A percentile compares a stretch with the other conserved stretches of the same genome.
Evolutionary conservation across 2,797 vertebrate species (phyloP).

Genomic region (Coilia nasus): DNA sequence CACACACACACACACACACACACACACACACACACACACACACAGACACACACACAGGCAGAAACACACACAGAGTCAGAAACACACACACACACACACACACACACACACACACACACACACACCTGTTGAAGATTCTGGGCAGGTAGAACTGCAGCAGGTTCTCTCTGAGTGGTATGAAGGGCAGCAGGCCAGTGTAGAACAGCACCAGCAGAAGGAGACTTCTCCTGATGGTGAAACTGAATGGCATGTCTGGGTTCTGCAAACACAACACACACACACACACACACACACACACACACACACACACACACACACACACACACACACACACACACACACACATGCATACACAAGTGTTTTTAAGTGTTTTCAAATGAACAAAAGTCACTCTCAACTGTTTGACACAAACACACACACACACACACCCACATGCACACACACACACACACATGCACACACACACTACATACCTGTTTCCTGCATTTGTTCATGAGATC

Average conservation of each 20-base stretch:
- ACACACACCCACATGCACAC: conserved; percentile 2
- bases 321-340: not conserved
- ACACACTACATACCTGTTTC: conserved; percentile 65
- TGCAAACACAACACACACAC: conserved; percentile 29
- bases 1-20: not conserved
- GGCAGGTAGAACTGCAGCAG: conserved; percentile 79
- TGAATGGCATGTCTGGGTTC: conserved; percentile 74
- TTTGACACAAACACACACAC: not conserved
- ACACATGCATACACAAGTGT: not conserved
- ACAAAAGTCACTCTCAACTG: too few species aligned
- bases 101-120: conserved; percentile 17
- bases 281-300: conserved; percentile 9
- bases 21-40: conserved; percentile 1
- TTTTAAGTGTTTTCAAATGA: not conserved
- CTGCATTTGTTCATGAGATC: conserved; percentile 75
- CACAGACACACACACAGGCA: not conserved
- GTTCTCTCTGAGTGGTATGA: conserved; percentile 70
- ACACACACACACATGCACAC: not conserved
- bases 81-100: conserved; percentile 25
- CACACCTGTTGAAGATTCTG: conserved; percentile 69
- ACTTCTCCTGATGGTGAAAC: conserved; percentile 72
- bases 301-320: not conserved
- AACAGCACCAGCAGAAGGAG: conserved; percentile 74
- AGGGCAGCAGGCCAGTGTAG: conserved; percentile 79
- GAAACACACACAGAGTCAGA: conserved; percentile 5